A percentile compares a stretch with the other conserved stretches of the same genome.
phyloP scores from a whole-genome alignment of 1,140 invertebrate species.

The Megalopta genalis region DNA sequence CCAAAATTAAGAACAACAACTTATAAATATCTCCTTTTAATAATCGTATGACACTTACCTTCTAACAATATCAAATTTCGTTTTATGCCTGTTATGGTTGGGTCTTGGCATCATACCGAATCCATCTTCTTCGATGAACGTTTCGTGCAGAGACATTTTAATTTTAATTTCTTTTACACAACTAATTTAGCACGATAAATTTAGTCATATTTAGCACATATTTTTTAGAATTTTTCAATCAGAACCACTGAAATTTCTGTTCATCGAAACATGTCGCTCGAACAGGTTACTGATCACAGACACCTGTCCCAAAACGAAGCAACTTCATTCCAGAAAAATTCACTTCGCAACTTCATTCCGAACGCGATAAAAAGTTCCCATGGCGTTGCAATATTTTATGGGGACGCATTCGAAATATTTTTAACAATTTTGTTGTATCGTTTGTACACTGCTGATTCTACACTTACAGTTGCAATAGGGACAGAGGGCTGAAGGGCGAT shows the following conservation, averaged over 20 bases:
- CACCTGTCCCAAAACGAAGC: slow-evolving; percentile 1
- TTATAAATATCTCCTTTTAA: neutral
- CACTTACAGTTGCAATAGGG: too few relatives aligned
- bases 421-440: too few relatives aligned
- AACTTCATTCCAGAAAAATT: slow-evolving; percentile 13
- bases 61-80: slow-evolving; percentile 56
- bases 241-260: slow-evolving; percentile 17
- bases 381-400: too few relatives aligned
- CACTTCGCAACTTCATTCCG: too few relatives aligned
- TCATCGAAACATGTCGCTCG: neutral
- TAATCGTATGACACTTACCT: slow-evolving; percentile 54
- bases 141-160: slow-evolving; percentile 41
- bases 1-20: neutral
- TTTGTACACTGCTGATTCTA: too few relatives aligned
- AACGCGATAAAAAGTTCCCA: too few relatives aligned
- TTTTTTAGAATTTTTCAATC: neutral
- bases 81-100: neutral
- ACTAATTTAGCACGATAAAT: neutral
- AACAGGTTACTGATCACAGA: slow-evolving; percentile 20
- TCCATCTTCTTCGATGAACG: slow-evolving; percentile 59
- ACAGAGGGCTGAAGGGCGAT: too few relatives aligned
- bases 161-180: neutral
- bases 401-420: too few relatives aligned
- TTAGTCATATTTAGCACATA: too few relatives aligned
- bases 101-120: slow-evolving; percentile 62